Conservation (phyloP, 2,797 vertebrate species). For the Pipistrellus pygmaeus region DNA sequence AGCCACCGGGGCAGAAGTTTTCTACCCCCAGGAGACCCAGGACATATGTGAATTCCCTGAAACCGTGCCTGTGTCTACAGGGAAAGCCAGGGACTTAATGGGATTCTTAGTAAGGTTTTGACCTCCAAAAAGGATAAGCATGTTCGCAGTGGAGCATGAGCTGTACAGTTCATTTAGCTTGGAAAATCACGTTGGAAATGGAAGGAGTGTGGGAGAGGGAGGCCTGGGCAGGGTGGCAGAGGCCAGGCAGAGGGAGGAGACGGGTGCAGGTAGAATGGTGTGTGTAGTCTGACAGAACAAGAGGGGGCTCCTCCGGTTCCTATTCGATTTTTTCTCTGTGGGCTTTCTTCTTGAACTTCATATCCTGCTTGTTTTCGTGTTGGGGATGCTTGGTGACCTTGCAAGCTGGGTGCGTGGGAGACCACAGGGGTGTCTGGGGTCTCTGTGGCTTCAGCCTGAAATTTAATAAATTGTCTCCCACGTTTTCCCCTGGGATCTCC, state of each 20-base stretch:
- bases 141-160: neutral
- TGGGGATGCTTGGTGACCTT: neutral
- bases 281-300: neutral
- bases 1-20: neutral
- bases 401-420: neutral
- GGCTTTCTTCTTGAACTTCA: neutral
- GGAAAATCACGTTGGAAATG: neutral
- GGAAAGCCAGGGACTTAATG: neutral
- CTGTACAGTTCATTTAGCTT: slow-evolving; percentile 42
- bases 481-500: neutral
- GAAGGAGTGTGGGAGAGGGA: neutral
- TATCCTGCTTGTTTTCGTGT: neutral
- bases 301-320: neutral
- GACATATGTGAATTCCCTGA: slow-evolving; percentile 10
- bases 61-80: slow-evolving; percentile 17
- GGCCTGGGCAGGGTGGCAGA: neutral
- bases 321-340: neutral
- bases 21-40: neutral
- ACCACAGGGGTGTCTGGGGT: neutral
- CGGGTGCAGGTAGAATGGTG: neutral
- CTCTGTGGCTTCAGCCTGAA: neutral
- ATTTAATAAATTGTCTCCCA: neutral
- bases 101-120: neutral
- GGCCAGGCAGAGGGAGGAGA: neutral
- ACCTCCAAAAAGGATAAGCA: neutral